Base-by-base conservation (phyloP, 2,113 vertebrate species). In the Dromaius novaehollandiae region DNA sequence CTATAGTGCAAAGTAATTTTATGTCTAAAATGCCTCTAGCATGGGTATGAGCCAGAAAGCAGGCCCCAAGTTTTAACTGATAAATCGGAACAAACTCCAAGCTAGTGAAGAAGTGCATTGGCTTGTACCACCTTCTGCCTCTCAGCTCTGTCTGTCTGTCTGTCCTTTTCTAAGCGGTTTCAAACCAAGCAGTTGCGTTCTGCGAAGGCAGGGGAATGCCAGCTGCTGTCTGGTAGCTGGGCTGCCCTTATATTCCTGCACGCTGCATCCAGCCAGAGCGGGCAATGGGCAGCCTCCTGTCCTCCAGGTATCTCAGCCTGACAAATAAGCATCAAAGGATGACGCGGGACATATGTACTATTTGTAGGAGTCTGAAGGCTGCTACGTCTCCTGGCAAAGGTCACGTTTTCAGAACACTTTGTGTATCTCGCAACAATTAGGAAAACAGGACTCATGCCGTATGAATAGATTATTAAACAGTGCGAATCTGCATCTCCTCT, bases 1-100 rank as follows among this genome's bases (percentile, higher is more conserved):
- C 83, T 90, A 13, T 63, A 92, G 55, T 78, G 83, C 68, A 79
- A 90, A 88, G 46, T 70, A 86, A 83, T 88, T 95, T 92, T 70
- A 44, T 92, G 20, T 83, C 71, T 83, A 44, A 93, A 92, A 86
- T 90, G 88, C 69, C 46, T 83, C 50, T 66, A 74, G 13, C 22
- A 83, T 86, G 76, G 26, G 34, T 78, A 77, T 78, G 53, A 64
- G 44, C 92, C 88, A 83, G 88, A 95, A 92, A 83, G 40, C 11
- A 36, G 90, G 55, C 64, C 68, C 74, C 51, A 80, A 90, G 26
- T 77, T 90, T 2, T 7, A 77, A 19, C 34, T 82, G 60, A 25
- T 58, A 68, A 58, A 66, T 81, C 0, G 0, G 53, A 74, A 77
- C 11, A 58, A 60, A 66, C 63, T 78, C 36, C 65, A 48, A 91